Conservation (phyloP, 2,888 invertebrate species). For the Tigriopus californicus region DNA sequence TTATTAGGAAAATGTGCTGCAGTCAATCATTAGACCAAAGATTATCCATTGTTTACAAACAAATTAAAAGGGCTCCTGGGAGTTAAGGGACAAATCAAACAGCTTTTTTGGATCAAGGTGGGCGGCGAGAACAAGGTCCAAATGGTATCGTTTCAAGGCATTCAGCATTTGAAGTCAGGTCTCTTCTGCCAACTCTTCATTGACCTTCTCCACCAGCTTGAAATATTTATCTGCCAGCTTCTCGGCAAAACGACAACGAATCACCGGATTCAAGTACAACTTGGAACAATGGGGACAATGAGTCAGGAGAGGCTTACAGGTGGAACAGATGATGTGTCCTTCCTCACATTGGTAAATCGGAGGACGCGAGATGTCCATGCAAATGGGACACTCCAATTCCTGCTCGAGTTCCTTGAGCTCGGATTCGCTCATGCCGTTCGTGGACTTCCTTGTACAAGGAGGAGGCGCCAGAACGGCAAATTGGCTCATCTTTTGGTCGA, state of each 20-base stretch:
- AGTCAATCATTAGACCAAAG: too few relatives aligned
- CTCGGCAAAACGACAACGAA: constrained; percentile 13
- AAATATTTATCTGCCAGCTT: constrained; percentile 11
- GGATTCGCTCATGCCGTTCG: neutral
- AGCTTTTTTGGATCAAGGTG: too few relatives aligned
- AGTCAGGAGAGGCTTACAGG: constrained; percentile 9
- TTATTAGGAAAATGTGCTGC: too few relatives aligned
- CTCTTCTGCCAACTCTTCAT: too few relatives aligned
- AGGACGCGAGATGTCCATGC: constrained; percentile 6
- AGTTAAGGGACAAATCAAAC: too few relatives aligned
- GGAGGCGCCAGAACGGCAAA: neutral
- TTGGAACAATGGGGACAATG: constrained; percentile 3
- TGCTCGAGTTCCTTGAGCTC: constrained; percentile 5
- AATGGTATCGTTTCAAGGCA: too few relatives aligned
- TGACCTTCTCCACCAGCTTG: too few relatives aligned
- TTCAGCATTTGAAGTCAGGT: too few relatives aligned
- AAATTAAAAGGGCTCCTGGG: too few relatives aligned
- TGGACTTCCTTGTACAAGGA: neutral
- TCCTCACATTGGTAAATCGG: constrained; percentile 14
- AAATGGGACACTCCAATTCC: constrained; percentile 10
- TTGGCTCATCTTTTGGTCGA: neutral
- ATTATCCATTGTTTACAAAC: too few relatives aligned
- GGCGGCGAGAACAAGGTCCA: too few relatives aligned
- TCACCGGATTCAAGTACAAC: constrained; percentile 5
- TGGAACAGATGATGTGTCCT: constrained; percentile 12